A percentile compares a stretch with the other conserved stretches of the same genome.
These are phyloP conservation scores for Variabilichromis moorii DNA, from an alignment of 2,113 vertebrate species.

Conservation along the genomic window DNA sequence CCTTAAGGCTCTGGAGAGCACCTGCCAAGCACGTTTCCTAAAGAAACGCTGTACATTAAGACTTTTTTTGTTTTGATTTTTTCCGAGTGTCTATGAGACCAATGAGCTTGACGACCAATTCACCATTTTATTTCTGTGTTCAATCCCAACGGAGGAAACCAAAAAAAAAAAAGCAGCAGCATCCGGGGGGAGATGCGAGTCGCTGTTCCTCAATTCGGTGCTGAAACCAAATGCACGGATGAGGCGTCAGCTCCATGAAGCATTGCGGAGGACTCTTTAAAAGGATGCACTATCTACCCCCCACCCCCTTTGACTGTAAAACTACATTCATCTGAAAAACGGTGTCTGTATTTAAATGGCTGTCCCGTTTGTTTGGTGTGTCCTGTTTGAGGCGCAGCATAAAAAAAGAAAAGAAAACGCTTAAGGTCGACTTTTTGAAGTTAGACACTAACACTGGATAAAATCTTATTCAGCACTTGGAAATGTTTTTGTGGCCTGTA, in stretches of 20 bases:
- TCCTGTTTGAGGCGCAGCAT: slow-evolving; percentile 36
- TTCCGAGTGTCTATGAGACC: slow-evolving; percentile 59
- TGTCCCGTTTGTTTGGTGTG: slow-evolving; percentile 41
- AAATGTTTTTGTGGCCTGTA: slow-evolving; percentile 64
- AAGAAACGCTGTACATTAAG: slow-evolving; percentile 31
- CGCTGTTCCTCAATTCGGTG: slow-evolving; percentile 63
- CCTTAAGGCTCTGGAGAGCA: slow-evolving; percentile 20
- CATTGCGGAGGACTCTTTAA: neutral
- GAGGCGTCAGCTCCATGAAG: neutral
- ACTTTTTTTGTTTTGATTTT: neutral
- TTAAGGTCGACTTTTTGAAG: slow-evolving; percentile 52
- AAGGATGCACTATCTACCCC: neutral
- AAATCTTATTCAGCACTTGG: slow-evolving; percentile 73
- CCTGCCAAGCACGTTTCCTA: slow-evolving; percentile 4
- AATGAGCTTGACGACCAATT: slow-evolving; percentile 71
- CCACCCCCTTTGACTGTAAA: neutral
- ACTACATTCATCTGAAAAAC: neutral
- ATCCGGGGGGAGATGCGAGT: neutral
- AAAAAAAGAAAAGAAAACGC: neutral
- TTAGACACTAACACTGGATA: slow-evolving; percentile 73
- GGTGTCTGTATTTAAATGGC: slow-evolving; percentile 43
- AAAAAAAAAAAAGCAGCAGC: slow-evolving; percentile 50
- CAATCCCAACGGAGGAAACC: slow-evolving; percentile 63
- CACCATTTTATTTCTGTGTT: slow-evolving; percentile 51
- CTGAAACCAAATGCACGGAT: slow-evolving; percentile 69